phyloP scores from a whole-genome alignment of 2,888 invertebrate species.

The Octonoba sinensis region DNA sequence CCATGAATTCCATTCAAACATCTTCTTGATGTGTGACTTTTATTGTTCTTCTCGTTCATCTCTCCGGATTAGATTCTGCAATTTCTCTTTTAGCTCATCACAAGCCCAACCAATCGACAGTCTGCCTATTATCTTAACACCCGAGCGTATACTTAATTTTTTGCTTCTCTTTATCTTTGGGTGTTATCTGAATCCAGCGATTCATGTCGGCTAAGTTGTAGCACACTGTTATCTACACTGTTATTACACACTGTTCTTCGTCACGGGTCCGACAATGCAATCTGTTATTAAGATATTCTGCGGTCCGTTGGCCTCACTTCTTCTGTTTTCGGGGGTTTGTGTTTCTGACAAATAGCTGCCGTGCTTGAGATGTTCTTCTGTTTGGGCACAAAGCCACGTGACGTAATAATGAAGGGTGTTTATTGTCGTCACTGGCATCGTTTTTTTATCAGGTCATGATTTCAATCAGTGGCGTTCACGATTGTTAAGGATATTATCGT shows the following conservation, averaged over 20 bases:
- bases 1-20: too few relatives aligned
- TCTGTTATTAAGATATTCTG: constrained; percentile 56
- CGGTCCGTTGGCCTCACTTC: constrained; percentile 16
- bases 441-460: constrained; percentile 40
- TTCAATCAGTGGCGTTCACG: constrained; percentile 31
- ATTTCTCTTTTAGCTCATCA: too few relatives aligned
- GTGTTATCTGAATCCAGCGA: constrained; percentile 43
- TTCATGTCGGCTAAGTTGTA: constrained; percentile 52
- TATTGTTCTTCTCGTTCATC: too few relatives aligned
- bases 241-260: constrained; percentile 49
- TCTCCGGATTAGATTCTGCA: too few relatives aligned
- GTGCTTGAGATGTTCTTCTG: constrained; percentile 35
- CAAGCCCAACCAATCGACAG: too few relatives aligned
- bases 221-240: constrained; percentile 41
- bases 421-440: constrained; percentile 15
- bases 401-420: constrained; percentile 45
- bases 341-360: constrained; percentile 22
- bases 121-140: constrained; percentile 25
- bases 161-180: not conserved
- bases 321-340: too few relatives aligned
- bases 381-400: constrained; percentile 33
- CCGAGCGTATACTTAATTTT: constrained; percentile 4
- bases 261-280: constrained; percentile 33
- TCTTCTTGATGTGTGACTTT: too few relatives aligned
- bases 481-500: not conserved